Percentiles rank a stretch among this genome's conserved stretches.
Conservation (phyloP, 1,140 invertebrate species). For the Physella acuta region DNA sequence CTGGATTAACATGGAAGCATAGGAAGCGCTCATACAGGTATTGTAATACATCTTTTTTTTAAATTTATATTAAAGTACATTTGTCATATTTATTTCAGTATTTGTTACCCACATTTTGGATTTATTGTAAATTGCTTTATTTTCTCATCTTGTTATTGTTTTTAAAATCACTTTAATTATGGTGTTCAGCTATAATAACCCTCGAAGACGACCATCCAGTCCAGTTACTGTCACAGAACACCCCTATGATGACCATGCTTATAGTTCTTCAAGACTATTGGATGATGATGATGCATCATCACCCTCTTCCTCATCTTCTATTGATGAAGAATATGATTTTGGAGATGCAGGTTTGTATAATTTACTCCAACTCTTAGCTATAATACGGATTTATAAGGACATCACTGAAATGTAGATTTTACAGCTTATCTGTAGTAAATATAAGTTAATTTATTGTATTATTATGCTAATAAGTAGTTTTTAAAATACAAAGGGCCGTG, state of each 20-base stretch:
- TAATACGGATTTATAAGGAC: no score
- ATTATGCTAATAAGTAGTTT: no score
- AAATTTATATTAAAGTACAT: neutral
- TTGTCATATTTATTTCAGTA: neutral
- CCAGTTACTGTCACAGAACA: slow-evolving; percentile 28
- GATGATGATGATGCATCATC: slow-evolving; percentile 34
- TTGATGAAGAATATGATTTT: slow-evolving; percentile 60
- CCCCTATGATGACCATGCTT: slow-evolving; percentile 79
- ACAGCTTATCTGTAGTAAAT: no score
- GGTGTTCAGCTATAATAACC: no score
- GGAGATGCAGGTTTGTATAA: slow-evolving; percentile 35
- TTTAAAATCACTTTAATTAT: no score
- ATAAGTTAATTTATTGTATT: no score
- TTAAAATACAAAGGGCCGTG: no score
- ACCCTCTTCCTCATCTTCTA: slow-evolving; percentile 54
- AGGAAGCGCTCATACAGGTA: slow-evolving; percentile 18
- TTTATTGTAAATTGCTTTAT: no score
- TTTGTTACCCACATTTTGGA: no score
- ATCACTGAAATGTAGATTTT: no score
- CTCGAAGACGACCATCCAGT: slow-evolving; percentile 23
- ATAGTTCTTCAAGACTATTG: slow-evolving; percentile 55
- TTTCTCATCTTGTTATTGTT: no score
- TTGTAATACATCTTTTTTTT: neutral
- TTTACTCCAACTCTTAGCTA: no score
- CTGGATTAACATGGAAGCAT: slow-evolving; percentile 20